Evolutionary conservation across 2,888 invertebrate species (phyloP), one percentile per base, ranked within the genome.

Genomic region (Volucella zonaria): DNA sequence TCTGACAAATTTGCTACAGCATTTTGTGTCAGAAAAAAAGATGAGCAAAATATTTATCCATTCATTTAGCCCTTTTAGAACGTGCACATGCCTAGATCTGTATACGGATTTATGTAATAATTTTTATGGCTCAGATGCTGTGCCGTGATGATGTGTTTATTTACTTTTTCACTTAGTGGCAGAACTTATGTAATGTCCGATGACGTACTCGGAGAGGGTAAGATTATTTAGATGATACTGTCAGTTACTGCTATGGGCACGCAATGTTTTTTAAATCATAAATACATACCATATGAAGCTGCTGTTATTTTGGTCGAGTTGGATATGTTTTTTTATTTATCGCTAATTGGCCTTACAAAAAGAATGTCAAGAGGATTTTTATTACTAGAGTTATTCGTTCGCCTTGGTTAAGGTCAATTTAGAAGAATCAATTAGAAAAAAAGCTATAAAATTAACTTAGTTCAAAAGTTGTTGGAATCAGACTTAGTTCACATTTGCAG

Each of bases 171-270:
- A 70, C 52, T 76, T 61, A 62, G 68, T 42, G 40, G 23, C 14
- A 14, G 51, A 10, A 77, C 77, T 77, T 77, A 70, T 77, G 77
- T 77, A 77, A 77, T 54, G 62, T 11, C 40, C 12, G 15, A 54
- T 70, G 70, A 77, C 76, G 74, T 54, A 56, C 49, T 8, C 15
- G 12, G 40, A 10, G 15, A 45, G 68, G 45, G 58, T 47, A 47
- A 54, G 47, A 23, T 51, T 23, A 42, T 23, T 51, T 11, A 8
- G 43, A 12, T 71, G 59, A 68, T 49, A 31, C 58, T 14, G 51
- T 40, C 14, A 40, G 54, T 18, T 47, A 47, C 56, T 67, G 75
- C 66, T 67, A 58, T 42, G 71, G 61, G 59, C 15, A 56, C 23
- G 42, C 47, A 47, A 62, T 31, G 31, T 45, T 15, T 52, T 1